These are phyloP conservation scores for Tupaia chinensis DNA, from an alignment of 2,113 vertebrate genomes.

Conservation along the genomic window DNA sequence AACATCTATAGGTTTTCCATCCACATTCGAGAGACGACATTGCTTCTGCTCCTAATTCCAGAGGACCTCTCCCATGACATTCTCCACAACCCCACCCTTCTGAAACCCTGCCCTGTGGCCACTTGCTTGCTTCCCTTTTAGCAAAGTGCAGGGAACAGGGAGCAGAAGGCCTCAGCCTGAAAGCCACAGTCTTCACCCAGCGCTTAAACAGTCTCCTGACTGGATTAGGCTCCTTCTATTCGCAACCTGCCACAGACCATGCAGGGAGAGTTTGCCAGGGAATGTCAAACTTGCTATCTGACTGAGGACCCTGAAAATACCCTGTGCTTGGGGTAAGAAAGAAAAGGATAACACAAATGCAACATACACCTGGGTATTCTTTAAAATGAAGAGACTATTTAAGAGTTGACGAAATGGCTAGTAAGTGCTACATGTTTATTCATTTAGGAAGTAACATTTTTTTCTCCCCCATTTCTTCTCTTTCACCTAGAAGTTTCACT, in stretches of 20 bases:
- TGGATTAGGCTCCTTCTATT: not conserved
- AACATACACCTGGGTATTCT: not conserved
- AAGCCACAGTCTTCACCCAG: not conserved
- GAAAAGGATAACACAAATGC: not conserved
- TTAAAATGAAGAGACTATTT: not conserved
- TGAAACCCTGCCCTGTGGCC: not conserved
- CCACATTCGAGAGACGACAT: not conserved
- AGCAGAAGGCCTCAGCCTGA: not conserved
- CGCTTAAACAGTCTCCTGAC: not conserved
- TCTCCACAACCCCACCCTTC: not conserved
- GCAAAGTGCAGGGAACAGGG: not conserved
- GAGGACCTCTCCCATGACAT: accelerated
- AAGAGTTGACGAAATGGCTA: not conserved
- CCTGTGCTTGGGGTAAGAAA: not conserved
- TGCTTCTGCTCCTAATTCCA: not conserved
- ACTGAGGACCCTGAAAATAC: not conserved
- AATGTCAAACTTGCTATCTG: not conserved
- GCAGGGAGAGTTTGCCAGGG: not conserved
- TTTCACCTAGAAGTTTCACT: not conserved
- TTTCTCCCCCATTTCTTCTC: no score
- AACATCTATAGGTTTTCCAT: not conserved
- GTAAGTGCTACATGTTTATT: not conserved
- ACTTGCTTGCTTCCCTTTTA: not conserved
- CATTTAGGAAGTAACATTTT: not conserved
- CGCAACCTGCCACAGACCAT: not conserved